Evolutionary conservation across 2,888 invertebrate species (phyloP).

Genomic region (Aphodius sticticus): DNA sequence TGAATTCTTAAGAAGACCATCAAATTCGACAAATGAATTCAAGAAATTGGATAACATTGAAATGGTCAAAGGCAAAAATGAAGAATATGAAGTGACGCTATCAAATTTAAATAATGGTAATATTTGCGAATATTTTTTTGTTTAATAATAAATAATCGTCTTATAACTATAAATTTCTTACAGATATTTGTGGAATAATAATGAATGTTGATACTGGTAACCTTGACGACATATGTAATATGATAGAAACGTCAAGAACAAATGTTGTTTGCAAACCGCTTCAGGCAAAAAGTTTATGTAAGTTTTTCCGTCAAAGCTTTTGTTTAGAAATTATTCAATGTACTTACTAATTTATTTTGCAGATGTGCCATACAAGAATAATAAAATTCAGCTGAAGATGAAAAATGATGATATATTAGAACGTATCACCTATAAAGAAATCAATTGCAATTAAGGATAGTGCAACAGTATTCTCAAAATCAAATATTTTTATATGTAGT

Average conservation of each 20-base stretch:
- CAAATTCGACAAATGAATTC: neutral
- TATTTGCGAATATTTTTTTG: no score
- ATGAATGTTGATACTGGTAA: slow-evolving; percentile 33
- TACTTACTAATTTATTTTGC: neutral
- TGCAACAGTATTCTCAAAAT: neutral
- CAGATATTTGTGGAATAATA: slow-evolving; percentile 42
- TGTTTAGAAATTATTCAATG: no score
- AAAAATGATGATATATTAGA: neutral
- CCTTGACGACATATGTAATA: neutral
- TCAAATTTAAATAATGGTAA: slow-evolving; percentile 21
- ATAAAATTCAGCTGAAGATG: slow-evolving; percentile 25
- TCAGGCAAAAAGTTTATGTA: neutral
- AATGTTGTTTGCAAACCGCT: neutral
- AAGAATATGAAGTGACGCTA: neutral
- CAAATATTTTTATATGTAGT: no score
- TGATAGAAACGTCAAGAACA: neutral
- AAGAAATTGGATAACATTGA: slow-evolving; percentile 14
- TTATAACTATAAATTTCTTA: slow-evolving; percentile 22
- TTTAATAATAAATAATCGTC: neutral
- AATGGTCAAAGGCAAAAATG: neutral
- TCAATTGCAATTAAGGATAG: neutral
- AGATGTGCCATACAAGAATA: slow-evolving; percentile 26
- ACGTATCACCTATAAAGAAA: neutral
- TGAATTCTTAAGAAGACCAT: neutral
- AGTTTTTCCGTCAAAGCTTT: neutral